Conservation (phyloP, 2,113 vertebrate genomes). For the Athene noctua region DNA sequence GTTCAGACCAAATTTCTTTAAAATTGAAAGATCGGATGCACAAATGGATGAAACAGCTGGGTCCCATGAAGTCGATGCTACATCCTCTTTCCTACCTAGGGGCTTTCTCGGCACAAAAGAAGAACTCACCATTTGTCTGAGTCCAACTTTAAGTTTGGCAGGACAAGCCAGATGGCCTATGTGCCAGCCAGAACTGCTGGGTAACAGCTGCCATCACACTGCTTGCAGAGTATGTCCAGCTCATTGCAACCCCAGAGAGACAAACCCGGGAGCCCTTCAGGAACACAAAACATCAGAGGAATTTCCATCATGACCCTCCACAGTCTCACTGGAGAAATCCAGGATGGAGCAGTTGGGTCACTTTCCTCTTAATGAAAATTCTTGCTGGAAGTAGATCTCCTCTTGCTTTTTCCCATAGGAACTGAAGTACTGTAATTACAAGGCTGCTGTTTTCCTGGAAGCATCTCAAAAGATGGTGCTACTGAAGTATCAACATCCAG, state of each 20-base stretch:
- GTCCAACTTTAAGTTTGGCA: background rate
- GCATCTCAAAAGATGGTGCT: background rate
- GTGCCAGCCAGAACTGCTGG: background rate
- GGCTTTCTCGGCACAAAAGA: background rate
- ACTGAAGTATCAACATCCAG: background rate
- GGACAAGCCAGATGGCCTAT: background rate
- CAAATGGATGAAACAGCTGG: background rate
- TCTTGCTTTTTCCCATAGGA: background rate
- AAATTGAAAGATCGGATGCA: background rate
- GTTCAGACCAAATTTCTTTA: background rate
- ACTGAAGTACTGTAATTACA: background rate
- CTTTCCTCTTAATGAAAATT: background rate
- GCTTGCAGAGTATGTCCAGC: background rate
- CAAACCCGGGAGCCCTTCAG: background rate
- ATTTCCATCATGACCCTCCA: background rate
- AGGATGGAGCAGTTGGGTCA: background rate
- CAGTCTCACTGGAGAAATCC: background rate
- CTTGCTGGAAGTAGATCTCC: background rate
- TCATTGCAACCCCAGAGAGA: background rate
- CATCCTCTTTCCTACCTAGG: background rate
- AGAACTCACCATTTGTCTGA: background rate
- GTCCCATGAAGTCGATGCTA: background rate
- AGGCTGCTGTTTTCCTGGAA: background rate
- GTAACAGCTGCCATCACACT: background rate
- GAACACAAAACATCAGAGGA: background rate